Evolutionary conservation across 2,113 vertebrate genomes (phyloP).

Genomic region (Arvicanthis niloticus): DNA sequence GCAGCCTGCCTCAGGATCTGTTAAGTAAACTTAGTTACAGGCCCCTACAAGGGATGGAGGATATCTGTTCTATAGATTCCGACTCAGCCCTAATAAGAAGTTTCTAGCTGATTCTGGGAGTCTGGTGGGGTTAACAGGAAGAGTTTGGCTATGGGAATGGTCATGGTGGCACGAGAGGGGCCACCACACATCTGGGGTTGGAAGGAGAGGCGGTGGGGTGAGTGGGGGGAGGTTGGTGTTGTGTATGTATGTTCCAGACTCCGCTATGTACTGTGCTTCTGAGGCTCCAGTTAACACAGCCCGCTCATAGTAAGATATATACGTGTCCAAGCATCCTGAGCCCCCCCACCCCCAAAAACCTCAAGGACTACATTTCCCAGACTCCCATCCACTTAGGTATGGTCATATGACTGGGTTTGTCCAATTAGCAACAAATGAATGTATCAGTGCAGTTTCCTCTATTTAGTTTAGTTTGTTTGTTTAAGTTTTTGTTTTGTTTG

Average conservation of each 20-base stretch:
- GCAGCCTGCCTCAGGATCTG: not conserved
- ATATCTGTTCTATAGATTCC: not conserved
- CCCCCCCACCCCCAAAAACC: not conserved
- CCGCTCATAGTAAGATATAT: not conserved
- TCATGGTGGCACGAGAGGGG: not conserved
- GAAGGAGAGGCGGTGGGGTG: not conserved
- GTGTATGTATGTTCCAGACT: not conserved
- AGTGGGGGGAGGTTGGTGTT: not conserved
- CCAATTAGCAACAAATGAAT: not conserved
- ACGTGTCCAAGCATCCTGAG: not conserved
- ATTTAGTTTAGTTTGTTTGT: too few relatives aligned
- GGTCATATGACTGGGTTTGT: not conserved
- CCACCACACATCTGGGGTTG: not conserved
- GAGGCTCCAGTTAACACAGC: not conserved
- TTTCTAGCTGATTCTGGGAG: not conserved
- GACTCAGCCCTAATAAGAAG: not conserved
- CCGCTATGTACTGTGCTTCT: not conserved
- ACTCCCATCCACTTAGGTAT: not conserved
- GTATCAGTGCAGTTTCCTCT: not conserved
- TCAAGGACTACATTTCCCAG: constrained; percentile 57
- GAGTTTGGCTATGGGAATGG: not conserved
- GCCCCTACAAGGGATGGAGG: not conserved
- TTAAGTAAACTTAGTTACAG: not conserved
- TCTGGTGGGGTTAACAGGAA: not conserved
- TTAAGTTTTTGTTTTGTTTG: not conserved